A percentile compares a stretch with the other conserved stretches of the same genome.
Conservation (phyloP, 2,888 invertebrate species). For the Dynastes grantii region DNA sequence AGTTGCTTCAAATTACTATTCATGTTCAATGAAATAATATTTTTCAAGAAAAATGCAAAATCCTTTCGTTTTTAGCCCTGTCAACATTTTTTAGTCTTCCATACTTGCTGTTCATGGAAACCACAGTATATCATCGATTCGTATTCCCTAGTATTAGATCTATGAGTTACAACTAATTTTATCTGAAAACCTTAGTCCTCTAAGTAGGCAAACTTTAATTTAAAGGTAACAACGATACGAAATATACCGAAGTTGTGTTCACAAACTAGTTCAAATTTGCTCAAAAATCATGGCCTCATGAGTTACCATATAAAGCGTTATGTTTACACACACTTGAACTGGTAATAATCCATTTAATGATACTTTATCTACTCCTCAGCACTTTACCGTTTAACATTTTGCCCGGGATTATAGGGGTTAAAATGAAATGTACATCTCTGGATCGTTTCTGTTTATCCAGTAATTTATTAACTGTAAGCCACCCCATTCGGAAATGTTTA, state of each 20-base stretch:
- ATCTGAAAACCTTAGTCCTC: no score
- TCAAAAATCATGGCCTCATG: neutral
- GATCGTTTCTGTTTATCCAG: constrained; percentile 38
- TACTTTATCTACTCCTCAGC: constrained; percentile 14
- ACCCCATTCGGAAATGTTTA: constrained; percentile 20
- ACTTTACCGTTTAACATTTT: constrained; percentile 23
- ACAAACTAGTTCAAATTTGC: neutral
- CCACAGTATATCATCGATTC: no score
- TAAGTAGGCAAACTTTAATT: neutral
- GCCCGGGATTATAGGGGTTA: constrained; percentile 15
- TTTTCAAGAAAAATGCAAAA: no score
- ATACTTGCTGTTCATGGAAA: no score
- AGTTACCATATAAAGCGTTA: neutral
- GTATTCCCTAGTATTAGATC: no score
- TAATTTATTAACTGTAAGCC: constrained; percentile 37
- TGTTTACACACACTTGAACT: neutral
- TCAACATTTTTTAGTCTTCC: no score
- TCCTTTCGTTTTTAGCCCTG: no score
- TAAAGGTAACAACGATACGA: neutral
- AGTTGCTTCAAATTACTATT: no score
- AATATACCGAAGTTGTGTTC: neutral
- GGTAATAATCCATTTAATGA: neutral
- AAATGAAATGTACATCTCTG: constrained; percentile 29
- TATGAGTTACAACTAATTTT: no score
- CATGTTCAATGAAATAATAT: no score